phyloP scores from a whole-genome alignment of 2,888 invertebrate genomes.

The Pyrrhosoma nymphula region DNA sequence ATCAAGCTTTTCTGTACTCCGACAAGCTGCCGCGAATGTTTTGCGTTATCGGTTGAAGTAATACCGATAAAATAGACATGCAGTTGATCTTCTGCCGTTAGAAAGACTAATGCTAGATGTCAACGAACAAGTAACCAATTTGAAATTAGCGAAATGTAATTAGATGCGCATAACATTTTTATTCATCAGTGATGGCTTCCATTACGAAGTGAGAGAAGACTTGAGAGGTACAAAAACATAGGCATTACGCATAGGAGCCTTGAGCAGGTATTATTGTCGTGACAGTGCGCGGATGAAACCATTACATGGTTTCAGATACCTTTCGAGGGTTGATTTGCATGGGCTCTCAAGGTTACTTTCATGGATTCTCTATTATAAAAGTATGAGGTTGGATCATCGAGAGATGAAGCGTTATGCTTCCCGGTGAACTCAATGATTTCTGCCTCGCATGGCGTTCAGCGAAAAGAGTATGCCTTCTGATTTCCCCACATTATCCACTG shows the following conservation, averaged over 20 bases:
- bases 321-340: neutral
- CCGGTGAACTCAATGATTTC: neutral
- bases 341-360: too few species aligned
- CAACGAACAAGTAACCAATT: neutral
- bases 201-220: neutral
- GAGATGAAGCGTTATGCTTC: neutral
- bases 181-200: neutral
- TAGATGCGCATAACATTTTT: neutral
- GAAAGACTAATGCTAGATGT: too few species aligned
- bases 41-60: neutral
- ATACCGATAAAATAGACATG: neutral
- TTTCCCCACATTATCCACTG: too few species aligned
- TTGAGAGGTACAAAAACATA: too few species aligned
- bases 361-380: conserved; percentile 10
- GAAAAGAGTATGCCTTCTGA: too few species aligned
- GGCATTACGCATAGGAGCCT: neutral
- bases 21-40: neutral
- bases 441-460: too few species aligned
- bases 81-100: too few species aligned
- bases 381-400: neutral
- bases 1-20: neutral
- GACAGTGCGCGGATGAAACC: neutral
- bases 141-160: neutral
- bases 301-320: conserved; percentile 6
- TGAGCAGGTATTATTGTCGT: neutral